Evolutionary conservation across 92 coral and sea anemone genomes (phyloP).

Genomic region (Porites rus): DNA sequence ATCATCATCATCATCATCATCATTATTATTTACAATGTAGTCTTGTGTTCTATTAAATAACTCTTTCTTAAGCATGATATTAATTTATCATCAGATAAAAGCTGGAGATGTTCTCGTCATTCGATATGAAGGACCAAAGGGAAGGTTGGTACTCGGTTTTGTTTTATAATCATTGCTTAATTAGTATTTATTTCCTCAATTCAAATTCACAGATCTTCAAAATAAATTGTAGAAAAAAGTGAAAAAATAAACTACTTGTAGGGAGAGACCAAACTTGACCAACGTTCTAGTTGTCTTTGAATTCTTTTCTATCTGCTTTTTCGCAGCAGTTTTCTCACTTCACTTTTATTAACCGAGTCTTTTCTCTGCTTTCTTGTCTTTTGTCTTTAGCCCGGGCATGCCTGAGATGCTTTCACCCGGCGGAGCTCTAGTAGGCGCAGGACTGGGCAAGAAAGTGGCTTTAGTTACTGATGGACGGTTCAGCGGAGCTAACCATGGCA

Average conservation of each 20-base stretch:
- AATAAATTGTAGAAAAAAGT: no score
- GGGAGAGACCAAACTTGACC: no score
- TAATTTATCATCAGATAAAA: slow-evolving; percentile 57
- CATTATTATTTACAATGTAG: no score
- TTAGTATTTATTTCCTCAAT: no score
- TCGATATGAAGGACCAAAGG: slow-evolving; percentile 90
- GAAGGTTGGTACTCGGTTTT: slow-evolving; percentile 63
- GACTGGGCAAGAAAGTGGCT: slow-evolving; percentile 85
- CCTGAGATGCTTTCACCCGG: slow-evolving; percentile 90
- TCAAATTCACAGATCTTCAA: no score
- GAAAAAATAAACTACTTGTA: no score
- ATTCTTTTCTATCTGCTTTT: no score
- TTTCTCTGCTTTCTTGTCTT: not conserved
- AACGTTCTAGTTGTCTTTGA: no score
- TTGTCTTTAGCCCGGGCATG: slow-evolving; percentile 79
- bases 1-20: no score
- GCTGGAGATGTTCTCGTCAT: slow-evolving; percentile 92
- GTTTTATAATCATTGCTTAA: not conserved
- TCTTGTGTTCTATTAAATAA: not conserved
- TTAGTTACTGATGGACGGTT: slow-evolving; percentile 89
- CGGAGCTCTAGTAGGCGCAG: slow-evolving; percentile 89
- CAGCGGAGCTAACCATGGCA: slow-evolving; percentile 93
- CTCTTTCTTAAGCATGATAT: not conserved
- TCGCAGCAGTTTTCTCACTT: no score
- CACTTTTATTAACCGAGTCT: no score